phyloP scores from a whole-genome alignment of 2,113 vertebrate genomes.

The Chascanopsetta lugubris region DNA sequence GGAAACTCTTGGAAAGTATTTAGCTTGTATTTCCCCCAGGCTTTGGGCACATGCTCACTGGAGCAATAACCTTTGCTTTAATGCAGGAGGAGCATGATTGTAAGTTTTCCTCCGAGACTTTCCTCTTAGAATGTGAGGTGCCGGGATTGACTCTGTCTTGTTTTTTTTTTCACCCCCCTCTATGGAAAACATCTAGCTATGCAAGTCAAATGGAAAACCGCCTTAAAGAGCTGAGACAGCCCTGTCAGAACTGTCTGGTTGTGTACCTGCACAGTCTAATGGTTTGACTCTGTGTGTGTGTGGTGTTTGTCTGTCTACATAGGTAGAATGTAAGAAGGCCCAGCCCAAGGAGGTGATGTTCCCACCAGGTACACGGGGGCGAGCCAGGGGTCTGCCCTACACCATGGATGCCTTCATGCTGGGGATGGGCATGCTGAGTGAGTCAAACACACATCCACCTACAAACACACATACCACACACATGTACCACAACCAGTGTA shows the following conservation, averaged over 20 bases:
- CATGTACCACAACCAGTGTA: background rate
- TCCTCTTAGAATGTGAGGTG: conserved; percentile 66
- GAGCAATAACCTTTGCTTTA: conserved; percentile 75
- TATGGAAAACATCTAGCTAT: conserved; percentile 67
- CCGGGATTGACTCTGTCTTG: conserved; percentile 66
- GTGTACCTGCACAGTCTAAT: conserved; percentile 68
- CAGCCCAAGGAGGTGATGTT: conserved; percentile 99
- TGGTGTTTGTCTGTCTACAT: conserved; percentile 76
- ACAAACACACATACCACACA: conserved; percentile 8
- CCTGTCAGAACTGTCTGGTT: conserved; percentile 73
- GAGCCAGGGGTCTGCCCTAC: conserved; percentile 94
- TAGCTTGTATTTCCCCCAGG: conserved; percentile 74
- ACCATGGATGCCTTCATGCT: conserved; percentile 99
- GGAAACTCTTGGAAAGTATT: conserved; percentile 70
- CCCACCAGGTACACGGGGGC: conserved; percentile 93
- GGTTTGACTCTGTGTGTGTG: conserved; percentile 52
- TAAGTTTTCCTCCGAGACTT: conserved; percentile 70
- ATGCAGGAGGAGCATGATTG: conserved; percentile 73
- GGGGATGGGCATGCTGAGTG: conserved; percentile 99
- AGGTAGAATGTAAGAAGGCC: conserved; percentile 99
- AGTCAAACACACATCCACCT: conserved; percentile 71
- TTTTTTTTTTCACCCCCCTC: conserved; percentile 38
- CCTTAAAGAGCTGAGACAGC: conserved; percentile 71
- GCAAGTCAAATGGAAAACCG: conserved; percentile 73
- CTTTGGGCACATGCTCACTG: conserved; percentile 66